phyloP scores from a whole-genome alignment of 2,797 vertebrate species.

The Cygnus olor region DNA sequence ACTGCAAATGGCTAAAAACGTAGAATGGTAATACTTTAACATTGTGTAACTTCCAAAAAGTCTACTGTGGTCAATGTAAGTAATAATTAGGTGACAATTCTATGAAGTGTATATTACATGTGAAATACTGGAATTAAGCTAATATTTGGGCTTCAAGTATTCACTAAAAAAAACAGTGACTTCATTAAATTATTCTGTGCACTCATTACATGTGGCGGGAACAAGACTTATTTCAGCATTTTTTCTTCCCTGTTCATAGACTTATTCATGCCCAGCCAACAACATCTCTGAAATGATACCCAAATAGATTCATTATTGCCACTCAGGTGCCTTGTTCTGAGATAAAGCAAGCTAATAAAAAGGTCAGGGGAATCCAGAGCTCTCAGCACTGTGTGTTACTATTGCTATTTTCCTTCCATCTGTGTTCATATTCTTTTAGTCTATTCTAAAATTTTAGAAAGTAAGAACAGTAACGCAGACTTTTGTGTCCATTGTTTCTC shows the following conservation, averaged over 20 bases:
- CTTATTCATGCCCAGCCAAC: not conserved
- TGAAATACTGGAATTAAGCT: not conserved
- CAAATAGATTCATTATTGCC: not conserved
- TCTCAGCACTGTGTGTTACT: not conserved
- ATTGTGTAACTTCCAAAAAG: not conserved
- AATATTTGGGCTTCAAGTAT: not conserved
- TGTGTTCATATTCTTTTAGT: not conserved
- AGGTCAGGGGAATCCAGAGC: not conserved
- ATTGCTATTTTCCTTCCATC: not conserved
- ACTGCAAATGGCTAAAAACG: not conserved
- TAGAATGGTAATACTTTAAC: not conserved
- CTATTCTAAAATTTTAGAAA: not conserved
- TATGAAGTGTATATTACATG: not conserved
- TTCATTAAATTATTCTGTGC: not conserved
- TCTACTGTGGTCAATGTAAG: not conserved
- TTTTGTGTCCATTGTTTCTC: not conserved
- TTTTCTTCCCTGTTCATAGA: not conserved
- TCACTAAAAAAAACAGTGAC: not conserved
- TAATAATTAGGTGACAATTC: not conserved
- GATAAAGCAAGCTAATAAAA: not conserved
- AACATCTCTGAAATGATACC: not conserved
- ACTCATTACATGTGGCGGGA: not conserved
- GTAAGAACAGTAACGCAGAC: not conserved
- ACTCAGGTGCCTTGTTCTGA: not conserved
- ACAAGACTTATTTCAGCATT: not conserved